Evolutionary conservation across 2,888 invertebrate genomes (phyloP), one percentile per base, ranked within the genome.

Genomic region (Drosophila mettleri): DNA sequence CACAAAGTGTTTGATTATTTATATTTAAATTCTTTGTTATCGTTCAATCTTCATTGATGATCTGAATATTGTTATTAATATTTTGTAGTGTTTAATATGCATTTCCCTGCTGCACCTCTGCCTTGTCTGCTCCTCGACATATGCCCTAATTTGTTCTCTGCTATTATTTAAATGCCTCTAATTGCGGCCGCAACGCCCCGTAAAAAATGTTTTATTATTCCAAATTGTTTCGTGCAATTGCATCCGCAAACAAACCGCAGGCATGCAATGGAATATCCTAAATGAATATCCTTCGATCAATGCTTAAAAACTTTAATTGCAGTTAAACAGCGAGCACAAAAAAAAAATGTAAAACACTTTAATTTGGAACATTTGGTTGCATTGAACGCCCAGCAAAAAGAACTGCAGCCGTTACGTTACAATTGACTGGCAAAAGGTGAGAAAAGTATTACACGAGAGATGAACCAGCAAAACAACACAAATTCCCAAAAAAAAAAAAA

Each of bases 371-470:
- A 77, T 77, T 77, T 69, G 80, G 66, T 63, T 55, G 54, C 55
- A 36, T 43, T 46, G 3, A 45, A 67, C 36, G 46, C 59, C 61
- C 45, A 33, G 41, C 38, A 51, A 48, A 64, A 38, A 24, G 29
- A 54, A 34, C 33, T 12, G 16, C 10, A 62, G 45, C 36, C 38
- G 70, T 36, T 59, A 60, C 38, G 70, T 36, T 59, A 60, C 60
- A 61, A 58, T 54, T 54, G 27, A 24, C 29, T 38, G 59, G 58
- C 36, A 65, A 78, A 69, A 84, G 88, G 84, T 80, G 84, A 84
- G 84, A 88, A 84, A 84, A 84, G 84, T 84, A 86, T 84, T 84
- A 76, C 73, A 53, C 33, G 49, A 46, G 60, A 71, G 27, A 39
- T 14, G 62, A 43, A 20, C 22, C 48, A 52, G n/a, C n/a, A n/a